Evolutionary conservation across 2,113 vertebrate genomes (phyloP).

Genomic region (Cephalopterus ornatus): DNA sequence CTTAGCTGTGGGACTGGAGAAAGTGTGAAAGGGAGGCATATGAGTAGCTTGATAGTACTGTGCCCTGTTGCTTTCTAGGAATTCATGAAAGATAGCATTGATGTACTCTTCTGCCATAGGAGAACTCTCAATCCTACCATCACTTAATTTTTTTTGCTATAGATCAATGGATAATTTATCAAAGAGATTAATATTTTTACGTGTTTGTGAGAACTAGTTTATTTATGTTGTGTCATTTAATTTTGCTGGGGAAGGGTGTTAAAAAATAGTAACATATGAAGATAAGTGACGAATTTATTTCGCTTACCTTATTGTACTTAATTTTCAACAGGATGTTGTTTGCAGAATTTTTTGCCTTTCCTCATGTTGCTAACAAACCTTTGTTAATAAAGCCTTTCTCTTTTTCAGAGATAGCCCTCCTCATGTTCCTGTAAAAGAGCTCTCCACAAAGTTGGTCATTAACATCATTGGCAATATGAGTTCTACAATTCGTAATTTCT

Average conservation of each 20-base stretch:
- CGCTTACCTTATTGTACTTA: neutral
- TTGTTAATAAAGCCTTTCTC: neutral
- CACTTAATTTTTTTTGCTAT: neutral
- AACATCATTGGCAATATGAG: conserved; percentile 89
- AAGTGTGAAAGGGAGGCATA: neutral
- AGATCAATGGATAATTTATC: neutral
- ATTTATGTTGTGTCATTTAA: neutral
- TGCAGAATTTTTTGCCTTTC: neutral
- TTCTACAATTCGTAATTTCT: conserved; percentile 77
- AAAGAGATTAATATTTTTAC: neutral
- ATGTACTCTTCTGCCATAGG: neutral
- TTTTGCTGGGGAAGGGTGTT: neutral
- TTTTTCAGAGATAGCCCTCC: conserved; percentile 90
- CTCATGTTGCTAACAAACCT: neutral
- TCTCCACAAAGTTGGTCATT: conserved; percentile 89
- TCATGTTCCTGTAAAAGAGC: conserved; percentile 83
- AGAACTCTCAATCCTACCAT: neutral
- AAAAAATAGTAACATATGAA: neutral
- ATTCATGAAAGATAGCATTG: neutral
- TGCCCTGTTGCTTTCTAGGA: neutral
- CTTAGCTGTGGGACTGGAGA: neutral
- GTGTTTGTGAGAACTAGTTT: neutral
- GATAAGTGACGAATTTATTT: neutral
- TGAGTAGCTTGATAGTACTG: neutral
- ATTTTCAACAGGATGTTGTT: neutral